Conservation (phyloP, 2,888 invertebrate genomes). For the Dromius quadrimaculatus region DNA sequence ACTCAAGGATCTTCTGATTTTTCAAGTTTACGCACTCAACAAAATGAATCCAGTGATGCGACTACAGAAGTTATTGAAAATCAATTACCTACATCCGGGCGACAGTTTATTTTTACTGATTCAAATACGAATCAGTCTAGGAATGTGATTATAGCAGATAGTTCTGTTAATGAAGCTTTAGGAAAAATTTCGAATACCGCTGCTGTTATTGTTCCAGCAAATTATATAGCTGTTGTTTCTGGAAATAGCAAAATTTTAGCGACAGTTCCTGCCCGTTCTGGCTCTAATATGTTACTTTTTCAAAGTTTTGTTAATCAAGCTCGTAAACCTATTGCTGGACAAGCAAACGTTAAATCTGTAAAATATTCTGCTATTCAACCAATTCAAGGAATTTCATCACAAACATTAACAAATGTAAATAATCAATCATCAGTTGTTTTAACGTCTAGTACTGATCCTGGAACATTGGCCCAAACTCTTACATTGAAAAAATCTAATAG, state of each 20-base stretch:
- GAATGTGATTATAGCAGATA: conserved; percentile 73
- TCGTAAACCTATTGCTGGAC: conserved; percentile 70
- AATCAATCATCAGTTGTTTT: conserved; percentile 66
- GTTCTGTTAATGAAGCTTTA: conserved; percentile 73
- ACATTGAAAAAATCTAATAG: conserved; percentile 64
- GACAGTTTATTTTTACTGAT: conserved; percentile 45
- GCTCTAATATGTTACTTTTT: conserved; percentile 75
- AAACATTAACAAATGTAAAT: conserved; percentile 64
- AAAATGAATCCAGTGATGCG: conserved; percentile 62
- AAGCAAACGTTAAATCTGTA: conserved; percentile 72
- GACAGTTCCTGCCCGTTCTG: conserved; percentile 68
- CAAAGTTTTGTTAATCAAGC: conserved; percentile 77
- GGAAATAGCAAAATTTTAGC: conserved; percentile 74
- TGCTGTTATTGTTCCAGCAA: conserved; percentile 78
- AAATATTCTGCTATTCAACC: conserved; percentile 67
- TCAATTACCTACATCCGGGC: conserved; percentile 35
- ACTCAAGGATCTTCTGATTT: conserved; percentile 55
- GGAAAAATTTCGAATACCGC: conserved; percentile 75
- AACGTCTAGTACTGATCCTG: conserved; percentile 63
- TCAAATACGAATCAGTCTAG: conserved; percentile 65
- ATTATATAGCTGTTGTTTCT: conserved; percentile 80
- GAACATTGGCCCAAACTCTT: conserved; percentile 64
- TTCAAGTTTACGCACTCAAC: conserved; percentile 59
- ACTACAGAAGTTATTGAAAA: conserved; percentile 48
- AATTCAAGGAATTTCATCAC: conserved; percentile 65